A percentile compares a stretch with the other conserved stretches of the same genome.
phyloP scores from a whole-genome alignment of 1,140 invertebrate genomes.

The Drosophila busckii region DNA sequence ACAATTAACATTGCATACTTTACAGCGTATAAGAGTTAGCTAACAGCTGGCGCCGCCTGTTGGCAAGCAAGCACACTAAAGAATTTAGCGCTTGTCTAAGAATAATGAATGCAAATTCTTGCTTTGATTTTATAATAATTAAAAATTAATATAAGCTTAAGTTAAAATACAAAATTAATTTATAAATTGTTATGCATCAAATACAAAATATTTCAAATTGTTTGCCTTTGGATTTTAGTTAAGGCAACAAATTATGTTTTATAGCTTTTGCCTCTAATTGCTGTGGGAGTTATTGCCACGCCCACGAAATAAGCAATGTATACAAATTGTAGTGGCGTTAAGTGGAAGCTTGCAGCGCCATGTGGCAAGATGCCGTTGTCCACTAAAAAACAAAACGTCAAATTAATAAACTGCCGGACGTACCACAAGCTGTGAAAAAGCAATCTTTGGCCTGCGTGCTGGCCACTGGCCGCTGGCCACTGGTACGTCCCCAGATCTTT shows the following conservation, averaged over 20 bases:
- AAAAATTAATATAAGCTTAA: too few species aligned
- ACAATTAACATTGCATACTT: constrained; percentile 36
- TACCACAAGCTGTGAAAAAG: constrained; percentile 76
- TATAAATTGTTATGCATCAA: too few species aligned
- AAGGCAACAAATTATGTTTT: background rate
- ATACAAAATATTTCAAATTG: too few species aligned
- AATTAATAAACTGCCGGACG: constrained; percentile 74
- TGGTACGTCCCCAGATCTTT: background rate
- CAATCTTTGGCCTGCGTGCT: constrained; percentile 64
- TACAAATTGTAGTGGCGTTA: constrained; percentile 65
- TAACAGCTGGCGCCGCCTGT: constrained; percentile 17
- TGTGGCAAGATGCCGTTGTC: background rate
- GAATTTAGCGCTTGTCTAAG: background rate
- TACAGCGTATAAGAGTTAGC: constrained; percentile 34
- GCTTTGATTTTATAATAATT: too few species aligned
- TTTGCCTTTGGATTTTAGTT: constrained; percentile 3
- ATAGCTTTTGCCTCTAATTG: constrained; percentile 12
- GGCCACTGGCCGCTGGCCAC: background rate
- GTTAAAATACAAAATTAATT: too few species aligned
- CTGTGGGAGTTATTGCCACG: constrained; percentile 30
- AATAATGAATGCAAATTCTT: too few species aligned
- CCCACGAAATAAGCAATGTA: constrained; percentile 27
- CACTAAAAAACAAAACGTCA: constrained; percentile 59
- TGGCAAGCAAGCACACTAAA: background rate
- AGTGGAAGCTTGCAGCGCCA: constrained; percentile 6